Percentiles rank a stretch among this genome's conserved stretches.
phyloP scores from a whole-genome alignment of 2,113 vertebrate genomes.

The Bubalus kerabau region DNA sequence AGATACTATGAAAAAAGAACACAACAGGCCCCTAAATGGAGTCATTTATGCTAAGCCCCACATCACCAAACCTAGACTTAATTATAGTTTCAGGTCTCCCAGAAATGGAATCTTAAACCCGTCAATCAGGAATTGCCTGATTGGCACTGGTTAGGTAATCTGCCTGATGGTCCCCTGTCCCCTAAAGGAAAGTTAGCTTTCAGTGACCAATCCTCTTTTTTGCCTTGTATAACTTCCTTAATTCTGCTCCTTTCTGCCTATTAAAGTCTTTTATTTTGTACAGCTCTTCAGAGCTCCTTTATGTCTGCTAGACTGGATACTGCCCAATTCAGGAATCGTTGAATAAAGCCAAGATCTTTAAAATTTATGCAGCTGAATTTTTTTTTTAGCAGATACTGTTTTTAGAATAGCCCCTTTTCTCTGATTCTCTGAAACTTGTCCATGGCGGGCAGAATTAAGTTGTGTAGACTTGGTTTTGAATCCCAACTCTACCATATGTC shows the following conservation, averaged over 20 bases:
- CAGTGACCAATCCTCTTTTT: not conserved
- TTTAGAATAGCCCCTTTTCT: not conserved
- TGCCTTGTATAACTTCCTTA: not conserved
- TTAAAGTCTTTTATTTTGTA: not conserved
- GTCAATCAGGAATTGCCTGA: not conserved
- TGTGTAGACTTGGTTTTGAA: not conserved
- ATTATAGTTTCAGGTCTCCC: not conserved
- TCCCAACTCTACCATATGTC: not conserved
- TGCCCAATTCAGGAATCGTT: not conserved
- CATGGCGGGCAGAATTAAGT: not conserved
- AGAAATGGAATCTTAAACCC: not conserved
- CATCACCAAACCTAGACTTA: not conserved
- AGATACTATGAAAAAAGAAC: not conserved
- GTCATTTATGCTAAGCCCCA: not conserved
- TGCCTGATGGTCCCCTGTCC: not conserved
- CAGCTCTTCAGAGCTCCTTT: not conserved
- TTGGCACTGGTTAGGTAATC: not conserved
- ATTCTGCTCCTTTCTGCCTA: not conserved
- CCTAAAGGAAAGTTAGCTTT: not conserved
- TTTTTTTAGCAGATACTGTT: not conserved
- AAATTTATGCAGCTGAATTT: not conserved
- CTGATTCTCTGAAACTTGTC: not conserved
- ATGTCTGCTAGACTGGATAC: not conserved
- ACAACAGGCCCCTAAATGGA: not conserved
- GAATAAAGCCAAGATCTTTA: not conserved